Conservation (phyloP, 2,888 invertebrate genomes). For the Platerodrilus igneus region DNA sequence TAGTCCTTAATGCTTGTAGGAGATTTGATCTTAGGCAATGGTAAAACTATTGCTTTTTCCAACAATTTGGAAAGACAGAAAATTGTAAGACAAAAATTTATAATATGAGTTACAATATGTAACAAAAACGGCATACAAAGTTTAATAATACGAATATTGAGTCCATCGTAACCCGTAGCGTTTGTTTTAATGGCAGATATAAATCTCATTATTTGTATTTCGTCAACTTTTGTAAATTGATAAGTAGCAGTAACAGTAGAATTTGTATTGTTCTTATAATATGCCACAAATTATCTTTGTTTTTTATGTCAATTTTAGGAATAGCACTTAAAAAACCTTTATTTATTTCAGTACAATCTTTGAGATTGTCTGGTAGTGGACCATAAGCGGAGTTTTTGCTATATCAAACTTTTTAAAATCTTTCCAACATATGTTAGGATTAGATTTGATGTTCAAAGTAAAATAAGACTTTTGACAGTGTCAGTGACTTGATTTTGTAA, state of each 20-base stretch:
- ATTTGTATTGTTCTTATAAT: conserved; percentile 1
- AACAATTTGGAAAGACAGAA: conserved; percentile 25
- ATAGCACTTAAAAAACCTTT: background rate
- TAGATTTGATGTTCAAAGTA: background rate
- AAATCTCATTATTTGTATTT: background rate
- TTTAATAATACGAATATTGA: conserved; percentile 12
- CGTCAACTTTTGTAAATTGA: background rate
- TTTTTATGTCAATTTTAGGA: background rate
- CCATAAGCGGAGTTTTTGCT: background rate
- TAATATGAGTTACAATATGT: conserved; percentile 11
- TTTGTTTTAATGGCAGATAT: conserved; percentile 8
- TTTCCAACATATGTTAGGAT: background rate
- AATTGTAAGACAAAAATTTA: conserved; percentile 12
- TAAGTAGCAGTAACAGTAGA: background rate
- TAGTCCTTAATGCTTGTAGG: conserved; percentile 23
- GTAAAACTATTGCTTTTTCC: conserved; percentile 29
- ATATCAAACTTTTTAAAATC: background rate
- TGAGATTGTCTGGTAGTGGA: background rate
- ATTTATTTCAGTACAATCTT: background rate
- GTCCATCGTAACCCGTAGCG: conserved; percentile 11
- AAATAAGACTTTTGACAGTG: conserved; percentile 7
- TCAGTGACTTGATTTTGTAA: conserved; percentile 11
- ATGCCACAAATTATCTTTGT: background rate
- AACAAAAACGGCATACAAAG: conserved; percentile 9
- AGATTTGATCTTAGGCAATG: conserved; percentile 27